These are phyloP conservation scores for Sarcophaga variegata DNA, from an alignment of 2,888 invertebrate species.

Conservation along the genomic window DNA sequence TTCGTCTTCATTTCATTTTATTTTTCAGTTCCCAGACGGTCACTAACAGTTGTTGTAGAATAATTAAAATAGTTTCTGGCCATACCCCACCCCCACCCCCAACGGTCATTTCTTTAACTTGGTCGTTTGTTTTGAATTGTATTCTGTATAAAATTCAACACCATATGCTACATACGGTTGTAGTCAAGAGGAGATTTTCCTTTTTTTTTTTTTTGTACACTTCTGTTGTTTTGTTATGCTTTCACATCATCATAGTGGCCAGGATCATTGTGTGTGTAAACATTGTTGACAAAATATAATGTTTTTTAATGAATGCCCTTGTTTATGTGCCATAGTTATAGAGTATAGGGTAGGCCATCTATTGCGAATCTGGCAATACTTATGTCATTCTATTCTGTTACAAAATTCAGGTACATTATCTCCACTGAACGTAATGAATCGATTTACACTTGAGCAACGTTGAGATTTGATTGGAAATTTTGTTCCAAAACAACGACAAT, in stretches of 20 bases:
- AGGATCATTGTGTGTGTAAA: conserved; percentile 37
- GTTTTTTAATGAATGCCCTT: conserved; percentile 37
- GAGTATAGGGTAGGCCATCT: too few species aligned
- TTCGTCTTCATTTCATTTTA: conserved; percentile 3
- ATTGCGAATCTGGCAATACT: too few species aligned
- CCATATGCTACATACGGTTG: conserved; percentile 60
- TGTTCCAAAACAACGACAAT: too few species aligned
- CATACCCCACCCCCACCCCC: not conserved
- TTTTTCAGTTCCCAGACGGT: conserved; percentile 53
- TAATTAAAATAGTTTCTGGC: conserved; percentile 62
- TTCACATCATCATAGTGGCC: not conserved
- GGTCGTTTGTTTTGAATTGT: conserved; percentile 12
- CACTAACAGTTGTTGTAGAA: conserved; percentile 63
- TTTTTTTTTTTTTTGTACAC: not conserved
- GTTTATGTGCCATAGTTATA: conserved; percentile 6
- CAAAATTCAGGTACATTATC: too few species aligned
- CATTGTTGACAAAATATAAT: conserved; percentile 46
- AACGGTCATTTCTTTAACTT: conserved; percentile 69
- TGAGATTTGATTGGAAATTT: too few species aligned
- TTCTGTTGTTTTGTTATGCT: conserved; percentile 63
- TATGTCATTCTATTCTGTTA: too few species aligned
- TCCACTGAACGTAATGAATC: too few species aligned
- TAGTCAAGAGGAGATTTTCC: conserved; percentile 1
- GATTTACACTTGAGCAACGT: too few species aligned
- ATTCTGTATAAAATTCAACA: not conserved